phyloP scores from a whole-genome alignment of 1,140 invertebrate genomes.

The Cyclargus thomasi region DNA sequence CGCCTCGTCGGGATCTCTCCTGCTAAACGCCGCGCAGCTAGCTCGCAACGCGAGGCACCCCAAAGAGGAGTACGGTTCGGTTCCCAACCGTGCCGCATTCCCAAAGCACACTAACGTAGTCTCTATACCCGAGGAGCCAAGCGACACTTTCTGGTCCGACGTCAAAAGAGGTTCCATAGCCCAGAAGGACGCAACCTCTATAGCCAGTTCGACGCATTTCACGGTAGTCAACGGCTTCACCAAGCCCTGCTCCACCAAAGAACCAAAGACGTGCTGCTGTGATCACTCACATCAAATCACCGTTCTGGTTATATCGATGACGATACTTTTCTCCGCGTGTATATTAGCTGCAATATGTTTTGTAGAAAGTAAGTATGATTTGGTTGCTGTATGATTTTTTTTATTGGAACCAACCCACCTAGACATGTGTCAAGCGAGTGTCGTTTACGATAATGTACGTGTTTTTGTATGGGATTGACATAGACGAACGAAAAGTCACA shows the following conservation, averaged over 20 bases:
- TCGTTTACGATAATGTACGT: too few species aligned
- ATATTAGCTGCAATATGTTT: conserved; percentile 84
- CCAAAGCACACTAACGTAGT: conserved; percentile 45
- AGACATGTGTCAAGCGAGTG: too few species aligned
- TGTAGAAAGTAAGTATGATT: conserved; percentile 78
- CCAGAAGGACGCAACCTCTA: conserved; percentile 80
- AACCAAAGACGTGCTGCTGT: conserved; percentile 80
- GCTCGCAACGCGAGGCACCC: conserved; percentile 75
- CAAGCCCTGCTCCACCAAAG: conserved; percentile 73
- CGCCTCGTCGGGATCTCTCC: conserved; percentile 83
- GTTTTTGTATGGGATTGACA: too few species aligned
- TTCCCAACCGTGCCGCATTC: conserved; percentile 27
- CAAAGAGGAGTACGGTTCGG: conserved; percentile 47
- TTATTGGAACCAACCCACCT: too few species aligned
- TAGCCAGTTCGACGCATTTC: conserved; percentile 89
- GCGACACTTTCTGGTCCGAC: conserved; percentile 64
- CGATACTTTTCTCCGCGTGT: conserved; percentile 84
- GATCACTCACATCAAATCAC: conserved; percentile 84
- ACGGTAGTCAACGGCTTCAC: conserved; percentile 88
- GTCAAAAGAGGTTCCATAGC: conserved; percentile 63
- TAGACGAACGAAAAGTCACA: too few species aligned
- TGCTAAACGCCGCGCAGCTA: conserved; percentile 86
- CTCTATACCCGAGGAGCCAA: conserved; percentile 56
- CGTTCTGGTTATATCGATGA: conserved; percentile 86
- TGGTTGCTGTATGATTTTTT: too few species aligned